Conservation (phyloP, 2,113 vertebrate species). For the Gadus chalcogrammus region DNA sequence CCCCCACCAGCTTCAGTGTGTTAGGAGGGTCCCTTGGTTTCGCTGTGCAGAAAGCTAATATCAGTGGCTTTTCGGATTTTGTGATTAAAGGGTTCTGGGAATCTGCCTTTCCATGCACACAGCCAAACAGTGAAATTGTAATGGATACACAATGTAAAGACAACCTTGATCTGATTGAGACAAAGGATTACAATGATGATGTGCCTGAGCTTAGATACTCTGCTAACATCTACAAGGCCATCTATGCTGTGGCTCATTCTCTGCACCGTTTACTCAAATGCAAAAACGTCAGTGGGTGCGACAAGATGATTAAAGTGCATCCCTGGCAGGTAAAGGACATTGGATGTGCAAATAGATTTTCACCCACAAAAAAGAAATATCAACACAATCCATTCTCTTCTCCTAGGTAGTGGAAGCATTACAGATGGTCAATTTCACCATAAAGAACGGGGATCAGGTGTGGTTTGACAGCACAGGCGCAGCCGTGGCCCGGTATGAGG, state of each 20-base stretch:
- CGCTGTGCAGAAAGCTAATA: slow-evolving; percentile 62
- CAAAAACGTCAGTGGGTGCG: slow-evolving; percentile 43
- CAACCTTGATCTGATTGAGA: slow-evolving; percentile 41
- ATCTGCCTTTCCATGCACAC: slow-evolving; percentile 40
- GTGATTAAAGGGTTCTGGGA: slow-evolving; percentile 63
- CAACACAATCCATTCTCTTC: background rate
- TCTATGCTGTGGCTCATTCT: slow-evolving; percentile 68
- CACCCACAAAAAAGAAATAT: background rate
- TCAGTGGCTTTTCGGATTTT: slow-evolving; percentile 59
- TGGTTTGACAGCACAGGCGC: slow-evolving; percentile 71
- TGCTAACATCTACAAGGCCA: slow-evolving; percentile 67
- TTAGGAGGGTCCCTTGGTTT: slow-evolving; percentile 69
- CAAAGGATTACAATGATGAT: slow-evolving; percentile 57
- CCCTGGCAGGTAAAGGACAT: slow-evolving; percentile 58
- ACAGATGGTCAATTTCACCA: slow-evolving; percentile 63
- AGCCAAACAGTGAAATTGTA: background rate
- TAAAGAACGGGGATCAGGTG: slow-evolving; percentile 57
- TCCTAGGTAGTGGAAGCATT: slow-evolving; percentile 51
- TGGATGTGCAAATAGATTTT: background rate
- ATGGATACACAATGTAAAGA: slow-evolving; percentile 37
- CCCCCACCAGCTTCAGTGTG: slow-evolving; percentile 57
- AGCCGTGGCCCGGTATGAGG: slow-evolving; percentile 64
- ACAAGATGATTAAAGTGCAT: slow-evolving; percentile 36
- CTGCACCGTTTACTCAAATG: slow-evolving; percentile 62
- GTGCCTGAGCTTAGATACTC: slow-evolving; percentile 64